Evolutionary conservation across 2,797 vertebrate genomes (phyloP).

Genomic region (Scolopax rusticola): DNA sequence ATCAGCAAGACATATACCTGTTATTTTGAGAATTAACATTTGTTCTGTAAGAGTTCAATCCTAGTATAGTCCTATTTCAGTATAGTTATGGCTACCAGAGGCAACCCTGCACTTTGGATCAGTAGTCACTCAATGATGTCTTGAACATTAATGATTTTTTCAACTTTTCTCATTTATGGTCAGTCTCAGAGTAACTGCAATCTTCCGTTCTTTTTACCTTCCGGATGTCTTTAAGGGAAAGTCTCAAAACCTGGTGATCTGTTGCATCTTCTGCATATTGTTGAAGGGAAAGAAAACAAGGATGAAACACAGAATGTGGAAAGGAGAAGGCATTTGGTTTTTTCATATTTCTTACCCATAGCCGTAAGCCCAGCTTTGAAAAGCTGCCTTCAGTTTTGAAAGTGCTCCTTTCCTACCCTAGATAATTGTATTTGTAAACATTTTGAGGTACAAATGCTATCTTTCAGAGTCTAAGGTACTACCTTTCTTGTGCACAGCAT

Average conservation of each 20-base stretch:
- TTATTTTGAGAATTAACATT: not conserved
- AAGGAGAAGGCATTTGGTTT: not conserved
- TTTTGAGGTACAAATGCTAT: not conserved
- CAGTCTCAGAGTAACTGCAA: not conserved
- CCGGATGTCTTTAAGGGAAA: not conserved
- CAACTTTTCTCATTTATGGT: not conserved
- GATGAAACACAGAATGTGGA: not conserved
- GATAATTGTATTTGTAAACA: not conserved
- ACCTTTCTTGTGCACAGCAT: not conserved
- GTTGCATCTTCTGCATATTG: not conserved
- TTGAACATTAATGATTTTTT: not conserved
- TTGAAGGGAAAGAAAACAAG: not conserved
- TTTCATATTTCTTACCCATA: not conserved
- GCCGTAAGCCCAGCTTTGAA: not conserved
- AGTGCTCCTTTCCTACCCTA: not conserved
- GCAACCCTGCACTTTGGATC: rapidly evolving
- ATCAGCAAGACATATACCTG: not conserved
- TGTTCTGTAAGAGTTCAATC: not conserved
- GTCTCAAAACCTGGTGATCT: not conserved
- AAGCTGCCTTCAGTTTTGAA: not conserved
- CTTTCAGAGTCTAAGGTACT: not conserved
- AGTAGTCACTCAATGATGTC: not conserved
- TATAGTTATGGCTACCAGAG: not conserved
- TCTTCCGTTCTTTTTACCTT: not conserved
- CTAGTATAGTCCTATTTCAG: not conserved